Conservation (phyloP, 2,888 invertebrate genomes). For the Melikaiella ostensackeni region DNA sequence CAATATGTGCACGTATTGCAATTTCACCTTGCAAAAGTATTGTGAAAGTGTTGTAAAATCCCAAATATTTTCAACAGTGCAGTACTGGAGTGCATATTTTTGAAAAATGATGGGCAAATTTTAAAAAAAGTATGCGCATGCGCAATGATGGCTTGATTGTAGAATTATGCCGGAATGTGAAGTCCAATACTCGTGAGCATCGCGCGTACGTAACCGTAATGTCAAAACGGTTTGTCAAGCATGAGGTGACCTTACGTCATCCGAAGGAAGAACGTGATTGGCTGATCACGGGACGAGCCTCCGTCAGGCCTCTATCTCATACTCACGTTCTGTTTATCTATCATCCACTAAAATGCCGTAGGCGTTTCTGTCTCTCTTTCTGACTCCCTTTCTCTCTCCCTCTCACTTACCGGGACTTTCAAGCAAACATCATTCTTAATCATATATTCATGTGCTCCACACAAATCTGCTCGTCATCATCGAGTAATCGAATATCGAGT, state of each 20-base stretch:
- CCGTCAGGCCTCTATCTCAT: conserved; percentile 65
- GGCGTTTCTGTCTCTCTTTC: conserved; percentile 43
- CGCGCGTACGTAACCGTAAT: conserved; percentile 21
- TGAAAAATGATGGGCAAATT: too few species aligned
- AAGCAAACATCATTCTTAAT: conserved; percentile 26
- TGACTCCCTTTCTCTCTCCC: conserved; percentile 29
- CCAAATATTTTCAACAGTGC: too few species aligned
- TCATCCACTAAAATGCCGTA: conserved; percentile 49
- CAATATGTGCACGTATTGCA: too few species aligned
- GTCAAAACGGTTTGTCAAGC: conserved; percentile 43
- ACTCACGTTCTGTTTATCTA: conserved; percentile 59
- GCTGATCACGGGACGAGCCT: conserved; percentile 64
- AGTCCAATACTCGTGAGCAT: neutral
- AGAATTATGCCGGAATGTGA: neutral
- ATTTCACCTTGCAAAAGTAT: too few species aligned
- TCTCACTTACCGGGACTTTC: conserved; percentile 26
- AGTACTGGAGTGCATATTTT: neutral
- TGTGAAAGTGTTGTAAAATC: too few species aligned
- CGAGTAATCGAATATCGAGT: neutral
- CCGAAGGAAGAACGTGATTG: conserved; percentile 59
- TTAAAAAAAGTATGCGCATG: too few species aligned
- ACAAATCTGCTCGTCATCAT: conserved; percentile 13
- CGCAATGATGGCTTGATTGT: neutral
- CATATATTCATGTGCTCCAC: conserved; percentile 27
- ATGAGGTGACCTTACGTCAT: conserved; percentile 66